Base-by-base conservation (phyloP, 2,797 vertebrate genomes). In the Fratercula arctica region DNA sequence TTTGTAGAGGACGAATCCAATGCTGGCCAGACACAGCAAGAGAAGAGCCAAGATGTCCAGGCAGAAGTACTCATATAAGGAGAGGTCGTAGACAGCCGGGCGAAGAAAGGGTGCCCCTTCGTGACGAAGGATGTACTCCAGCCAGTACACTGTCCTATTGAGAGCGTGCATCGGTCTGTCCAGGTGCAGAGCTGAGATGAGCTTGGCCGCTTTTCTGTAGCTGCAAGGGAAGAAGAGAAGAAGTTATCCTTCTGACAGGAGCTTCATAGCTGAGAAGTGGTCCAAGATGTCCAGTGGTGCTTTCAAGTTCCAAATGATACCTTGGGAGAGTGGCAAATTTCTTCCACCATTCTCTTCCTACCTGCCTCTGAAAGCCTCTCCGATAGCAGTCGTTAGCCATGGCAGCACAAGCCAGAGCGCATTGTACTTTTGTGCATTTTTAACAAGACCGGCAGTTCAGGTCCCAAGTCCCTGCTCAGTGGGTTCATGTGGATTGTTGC, bases 121-220 rank as follows among this genome's bases (percentile, higher is more conserved):
- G 0, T 98, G 97, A 33, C 97, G 95, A 24, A 98, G 96, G 82
- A 97, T 48, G 79, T 97, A 98, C 85, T 98, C 97, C 45, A 98
- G 94, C 98, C 98, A 98, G 29, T 97, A 97, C 35, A 97, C 94
- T 6, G 97, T 97, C 66, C 97, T 93, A 4, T 98, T 97, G 69
- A 97, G 89, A 43, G 98, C 97, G 0, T 90, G 91, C 96, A 97
- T 94, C 0, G 97, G 98, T 16, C 86, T 96, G 87, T 98, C 98
- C 48, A 96, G 85, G 60, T 97, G 97, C 68, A 98, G 80, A 45
- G 90, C 76, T 1, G 98, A 98, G 77, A 98, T 97, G 23, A 87
- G 89, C 61, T 95, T 96, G 66, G 97, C 97, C 13, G 97, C 89
- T 89, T 54, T 94, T 68, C 74, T 91, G 77, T 97, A 98, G 78